Evolutionary conservation across 1,140 invertebrate genomes (phyloP), one percentile per base, ranked within the genome.

Genomic region (Cecropterus lyciades): DNA sequence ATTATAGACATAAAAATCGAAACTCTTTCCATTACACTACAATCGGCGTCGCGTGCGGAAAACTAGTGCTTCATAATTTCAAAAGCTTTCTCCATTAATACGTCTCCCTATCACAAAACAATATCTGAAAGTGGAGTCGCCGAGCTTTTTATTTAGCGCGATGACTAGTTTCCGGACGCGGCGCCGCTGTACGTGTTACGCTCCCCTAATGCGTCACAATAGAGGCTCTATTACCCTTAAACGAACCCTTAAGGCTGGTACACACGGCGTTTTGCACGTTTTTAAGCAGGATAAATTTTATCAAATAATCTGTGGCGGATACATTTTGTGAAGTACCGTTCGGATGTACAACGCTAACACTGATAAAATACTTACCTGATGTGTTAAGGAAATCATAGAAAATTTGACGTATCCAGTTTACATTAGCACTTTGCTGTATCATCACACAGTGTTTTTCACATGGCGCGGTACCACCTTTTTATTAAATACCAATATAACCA

Each of bases 121-220:
- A 60, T 60, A 60, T 48, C 43, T 33, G 20, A 45, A 62, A 16
- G 24, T 10, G 5, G n/a, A 30, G 24, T 27, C 30, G 57, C 30
- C 9, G 17, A 37, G 30, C 43, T 62, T 49, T 62, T 62, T 48
- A 62, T 49, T 49, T 40, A 55, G 30, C 57, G 16, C 57, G 45
- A 17, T 30, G 45, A 62, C 57, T 40, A 20, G 57, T 49, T 62
- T 40, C 57, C 57, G 30, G 57, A 11, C 45, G 52, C 52, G 45
- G 45, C 45, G 20, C 9, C 45, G 57, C 45, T 49, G 16, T 15
- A 16, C 15, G n/a, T 62, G 57, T 62, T 62, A 45, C 27, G 37
- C 57, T 45, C 57, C 57, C n/a, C 48, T 62, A 49, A 62, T 62
- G 30, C 27, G 45, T 37, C 27, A 40, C 57, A 40, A 62, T 62